phyloP scores from a whole-genome alignment of 2,888 invertebrate genomes.

The Caradrina kadenii region DNA sequence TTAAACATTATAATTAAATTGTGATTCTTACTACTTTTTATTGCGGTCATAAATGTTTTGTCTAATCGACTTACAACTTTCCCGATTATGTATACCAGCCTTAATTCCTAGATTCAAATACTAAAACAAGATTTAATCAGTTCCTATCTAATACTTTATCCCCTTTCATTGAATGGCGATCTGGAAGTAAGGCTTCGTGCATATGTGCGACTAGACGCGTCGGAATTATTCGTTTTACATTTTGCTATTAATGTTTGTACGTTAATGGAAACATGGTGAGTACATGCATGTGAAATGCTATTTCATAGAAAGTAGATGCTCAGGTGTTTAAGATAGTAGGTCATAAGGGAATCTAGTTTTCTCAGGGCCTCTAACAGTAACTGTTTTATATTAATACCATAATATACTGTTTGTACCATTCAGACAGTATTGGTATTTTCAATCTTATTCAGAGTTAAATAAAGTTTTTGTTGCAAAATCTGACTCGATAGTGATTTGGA shows the following conservation, averaged over 20 bases:
- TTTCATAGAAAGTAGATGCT: slow-evolving; percentile 38
- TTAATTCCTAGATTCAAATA: slow-evolving; percentile 49
- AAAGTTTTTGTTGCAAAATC: too few relatives aligned
- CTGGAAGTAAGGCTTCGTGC: slow-evolving; percentile 38
- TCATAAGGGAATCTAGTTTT: slow-evolving; percentile 14
- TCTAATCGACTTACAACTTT: slow-evolving; percentile 23
- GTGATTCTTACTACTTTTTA: slow-evolving; percentile 24
- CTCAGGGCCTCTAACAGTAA: neutral
- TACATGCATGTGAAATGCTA: neutral
- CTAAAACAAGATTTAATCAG: slow-evolving; percentile 58
- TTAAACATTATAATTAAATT: slow-evolving; percentile 37
- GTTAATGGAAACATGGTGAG: neutral
- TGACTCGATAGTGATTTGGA: too few relatives aligned
- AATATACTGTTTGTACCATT: too few relatives aligned
- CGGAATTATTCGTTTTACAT: slow-evolving; percentile 1
- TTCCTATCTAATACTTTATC: slow-evolving; percentile 56
- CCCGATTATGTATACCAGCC: slow-evolving; percentile 4
- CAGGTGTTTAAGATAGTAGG: slow-evolving; percentile 17
- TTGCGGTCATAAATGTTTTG: slow-evolving; percentile 29
- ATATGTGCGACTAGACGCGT: slow-evolving; percentile 23
- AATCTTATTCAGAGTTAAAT: too few relatives aligned
- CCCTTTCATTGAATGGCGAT: slow-evolving; percentile 56
- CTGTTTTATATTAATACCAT: neutral
- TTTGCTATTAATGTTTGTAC: slow-evolving; percentile 1
- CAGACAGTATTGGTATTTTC: too few relatives aligned